Conservation (phyloP, 2,113 vertebrate genomes). For the Saccopteryx bilineata region DNA sequence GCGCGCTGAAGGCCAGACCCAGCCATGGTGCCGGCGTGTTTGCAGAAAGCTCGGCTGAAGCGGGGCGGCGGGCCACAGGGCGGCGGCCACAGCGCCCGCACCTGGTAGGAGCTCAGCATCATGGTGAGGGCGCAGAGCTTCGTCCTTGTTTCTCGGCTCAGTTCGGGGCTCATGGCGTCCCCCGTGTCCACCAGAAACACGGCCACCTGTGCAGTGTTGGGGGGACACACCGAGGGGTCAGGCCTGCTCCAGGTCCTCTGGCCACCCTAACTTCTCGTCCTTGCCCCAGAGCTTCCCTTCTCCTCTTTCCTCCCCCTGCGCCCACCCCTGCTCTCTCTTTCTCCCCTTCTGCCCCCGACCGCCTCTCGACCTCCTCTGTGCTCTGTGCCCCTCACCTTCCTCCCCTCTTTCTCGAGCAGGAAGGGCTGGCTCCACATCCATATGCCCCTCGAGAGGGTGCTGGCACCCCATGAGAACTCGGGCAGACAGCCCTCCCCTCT, state of each 20-base stretch:
- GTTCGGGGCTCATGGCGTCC: slow-evolving; percentile 75
- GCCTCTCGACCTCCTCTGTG: background rate
- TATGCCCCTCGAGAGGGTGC: slow-evolving; percentile 80
- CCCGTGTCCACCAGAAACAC: slow-evolving; percentile 84
- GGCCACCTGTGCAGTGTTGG: slow-evolving; percentile 71
- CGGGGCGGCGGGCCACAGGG: background rate
- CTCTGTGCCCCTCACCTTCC: slow-evolving; percentile 76
- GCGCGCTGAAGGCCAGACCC: background rate
- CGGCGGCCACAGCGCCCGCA: background rate
- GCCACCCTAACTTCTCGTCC: background rate
- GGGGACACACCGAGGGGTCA: background rate
- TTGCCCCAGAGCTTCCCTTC: background rate
- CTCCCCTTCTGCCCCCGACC: too few relatives aligned
- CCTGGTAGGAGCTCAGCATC: slow-evolving; percentile 85
- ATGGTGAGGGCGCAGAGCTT: slow-evolving; percentile 80
- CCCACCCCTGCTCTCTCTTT: background rate
- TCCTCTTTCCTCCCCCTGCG: too few relatives aligned
- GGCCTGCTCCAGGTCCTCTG: background rate
- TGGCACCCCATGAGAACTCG: slow-evolving; percentile 79
- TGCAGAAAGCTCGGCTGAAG: background rate
- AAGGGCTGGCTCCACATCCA: slow-evolving; percentile 87
- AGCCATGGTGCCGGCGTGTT: too few relatives aligned
- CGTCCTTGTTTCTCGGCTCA: slow-evolving; percentile 74
- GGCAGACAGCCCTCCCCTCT: slow-evolving; percentile 59
- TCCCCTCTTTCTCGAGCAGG: slow-evolving; percentile 78